These are phyloP conservation scores for Nymphalis polychloros DNA, from an alignment of 2,888 invertebrate species.

Conservation along the genomic window DNA sequence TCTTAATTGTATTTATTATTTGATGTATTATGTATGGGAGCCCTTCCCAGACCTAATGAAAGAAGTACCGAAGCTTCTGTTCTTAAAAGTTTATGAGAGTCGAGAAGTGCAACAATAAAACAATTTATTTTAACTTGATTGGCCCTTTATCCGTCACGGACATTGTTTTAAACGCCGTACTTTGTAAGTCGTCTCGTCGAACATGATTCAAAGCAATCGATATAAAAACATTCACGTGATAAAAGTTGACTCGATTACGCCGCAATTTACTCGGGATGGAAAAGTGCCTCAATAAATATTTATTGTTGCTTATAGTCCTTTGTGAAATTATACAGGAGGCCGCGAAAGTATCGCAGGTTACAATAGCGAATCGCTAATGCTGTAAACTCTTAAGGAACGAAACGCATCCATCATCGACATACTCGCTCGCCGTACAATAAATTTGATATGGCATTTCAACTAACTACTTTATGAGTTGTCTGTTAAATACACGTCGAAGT, in stretches of 20 bases:
- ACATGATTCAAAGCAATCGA: conserved; percentile 49
- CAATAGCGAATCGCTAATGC: conserved; percentile 50
- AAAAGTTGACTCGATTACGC: conserved; percentile 72
- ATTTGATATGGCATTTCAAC: conserved; percentile 25
- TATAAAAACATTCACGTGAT: conserved; percentile 69
- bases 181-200: conserved; percentile 53
- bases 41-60: conserved; percentile 26
- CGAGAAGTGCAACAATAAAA: conserved; percentile 63
- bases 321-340: conserved; percentile 58
- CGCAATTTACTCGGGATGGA: conserved; percentile 70
- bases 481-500: background rate
- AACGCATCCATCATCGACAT: conserved; percentile 24
- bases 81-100: conserved; percentile 56
- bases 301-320: conserved; percentile 62
- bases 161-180: conserved; percentile 59
- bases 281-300: conserved; percentile 77
- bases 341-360: conserved; percentile 57
- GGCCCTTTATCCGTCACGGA: conserved; percentile 63
- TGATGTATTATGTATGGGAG: conserved; percentile 38
- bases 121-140: conserved; percentile 69
- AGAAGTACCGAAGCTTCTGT: conserved; percentile 38
- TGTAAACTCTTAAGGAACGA: conserved; percentile 32
- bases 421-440: conserved; percentile 8
- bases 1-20: conserved; percentile 40
- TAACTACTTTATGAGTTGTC: conserved; percentile 15